Conservation (phyloP, 2,888 invertebrate genomes). For the Gandaritis pyraliata region DNA sequence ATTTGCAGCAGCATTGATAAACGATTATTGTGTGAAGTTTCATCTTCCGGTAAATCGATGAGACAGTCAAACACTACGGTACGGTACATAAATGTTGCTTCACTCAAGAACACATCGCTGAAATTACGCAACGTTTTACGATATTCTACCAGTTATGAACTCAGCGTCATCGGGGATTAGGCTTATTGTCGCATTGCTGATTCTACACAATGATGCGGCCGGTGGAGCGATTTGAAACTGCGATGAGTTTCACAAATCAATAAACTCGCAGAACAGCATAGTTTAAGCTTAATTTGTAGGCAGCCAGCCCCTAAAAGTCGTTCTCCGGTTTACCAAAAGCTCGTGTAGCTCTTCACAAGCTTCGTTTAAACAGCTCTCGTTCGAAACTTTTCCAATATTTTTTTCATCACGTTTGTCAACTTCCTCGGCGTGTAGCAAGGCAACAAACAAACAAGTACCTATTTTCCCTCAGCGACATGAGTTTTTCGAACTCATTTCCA, state of each 20-base stretch:
- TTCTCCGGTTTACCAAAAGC: slow-evolving; percentile 45
- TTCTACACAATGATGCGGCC: neutral
- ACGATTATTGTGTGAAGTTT: no score
- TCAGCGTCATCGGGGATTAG: neutral
- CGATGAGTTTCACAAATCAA: neutral
- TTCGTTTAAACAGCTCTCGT: slow-evolving; percentile 57
- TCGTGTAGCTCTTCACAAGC: slow-evolving; percentile 46
- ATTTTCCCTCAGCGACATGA: slow-evolving; percentile 62
- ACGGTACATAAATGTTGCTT: no score
- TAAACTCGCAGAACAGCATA: neutral
- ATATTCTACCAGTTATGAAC: neutral
- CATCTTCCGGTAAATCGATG: no score
- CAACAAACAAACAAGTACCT: slow-evolving; percentile 70
- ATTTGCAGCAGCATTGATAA: no score
- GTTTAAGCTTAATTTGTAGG: neutral
- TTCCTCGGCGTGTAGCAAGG: slow-evolving; percentile 63
- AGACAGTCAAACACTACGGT: no score
- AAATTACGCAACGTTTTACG: no score
- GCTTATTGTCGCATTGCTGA: neutral
- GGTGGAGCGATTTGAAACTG: no score
- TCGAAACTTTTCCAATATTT: slow-evolving; percentile 77
- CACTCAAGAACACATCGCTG: no score
- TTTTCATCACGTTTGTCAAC: slow-evolving; percentile 75
- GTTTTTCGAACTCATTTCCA: slow-evolving; percentile 72
- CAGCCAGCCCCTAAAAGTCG: slow-evolving; percentile 31